A percentile compares a stretch with the other conserved stretches of the same genome.
phyloP scores from a whole-genome alignment of 1,140 invertebrate species.

The Trachymyrmex cornetzi region DNA sequence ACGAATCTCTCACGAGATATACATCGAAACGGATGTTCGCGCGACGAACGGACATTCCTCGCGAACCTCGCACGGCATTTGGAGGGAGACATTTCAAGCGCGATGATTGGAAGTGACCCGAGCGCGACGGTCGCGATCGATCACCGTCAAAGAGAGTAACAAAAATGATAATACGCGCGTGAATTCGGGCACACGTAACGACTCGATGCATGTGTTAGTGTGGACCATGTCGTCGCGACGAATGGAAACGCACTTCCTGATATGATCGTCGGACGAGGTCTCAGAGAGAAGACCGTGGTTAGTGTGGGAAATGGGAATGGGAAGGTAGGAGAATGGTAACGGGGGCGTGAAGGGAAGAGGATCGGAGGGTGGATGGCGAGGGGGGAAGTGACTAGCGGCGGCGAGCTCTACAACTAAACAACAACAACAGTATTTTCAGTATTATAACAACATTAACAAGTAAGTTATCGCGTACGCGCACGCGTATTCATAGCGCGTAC shows the following conservation, averaged over 20 bases:
- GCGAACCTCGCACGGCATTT: slow-evolving; percentile 2
- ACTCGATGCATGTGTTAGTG: neutral
- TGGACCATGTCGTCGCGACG: slow-evolving; percentile 3
- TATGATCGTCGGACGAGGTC: slow-evolving; percentile 37
- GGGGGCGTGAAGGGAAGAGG: slow-evolving; percentile 12
- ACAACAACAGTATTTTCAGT: slow-evolving; percentile 87
- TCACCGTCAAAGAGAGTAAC: slow-evolving; percentile 13
- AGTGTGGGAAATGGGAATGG: slow-evolving; percentile 47
- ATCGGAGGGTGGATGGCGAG: slow-evolving; percentile 54
- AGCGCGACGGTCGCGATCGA: slow-evolving; percentile 14
- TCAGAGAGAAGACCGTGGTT: slow-evolving; percentile 60
- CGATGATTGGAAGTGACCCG: neutral
- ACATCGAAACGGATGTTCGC: neutral
- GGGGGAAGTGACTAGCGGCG: slow-evolving; percentile 86
- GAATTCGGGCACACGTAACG: neutral
- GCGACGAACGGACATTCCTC: slow-evolving; percentile 27
- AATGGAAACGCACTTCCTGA: slow-evolving; percentile 20
- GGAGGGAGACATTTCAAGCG: slow-evolving; percentile 18
- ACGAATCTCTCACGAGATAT: slow-evolving; percentile 1
- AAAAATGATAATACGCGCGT: slow-evolving; percentile 14
- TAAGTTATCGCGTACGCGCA: slow-evolving; percentile 79
- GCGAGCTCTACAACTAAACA: slow-evolving; percentile 87
- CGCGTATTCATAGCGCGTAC: slow-evolving; percentile 20
- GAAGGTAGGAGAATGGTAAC: neutral
- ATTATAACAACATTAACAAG: slow-evolving; percentile 87